Conservation (phyloP, 2,113 vertebrate genomes). For the Sakesphorus luctuosus region DNA sequence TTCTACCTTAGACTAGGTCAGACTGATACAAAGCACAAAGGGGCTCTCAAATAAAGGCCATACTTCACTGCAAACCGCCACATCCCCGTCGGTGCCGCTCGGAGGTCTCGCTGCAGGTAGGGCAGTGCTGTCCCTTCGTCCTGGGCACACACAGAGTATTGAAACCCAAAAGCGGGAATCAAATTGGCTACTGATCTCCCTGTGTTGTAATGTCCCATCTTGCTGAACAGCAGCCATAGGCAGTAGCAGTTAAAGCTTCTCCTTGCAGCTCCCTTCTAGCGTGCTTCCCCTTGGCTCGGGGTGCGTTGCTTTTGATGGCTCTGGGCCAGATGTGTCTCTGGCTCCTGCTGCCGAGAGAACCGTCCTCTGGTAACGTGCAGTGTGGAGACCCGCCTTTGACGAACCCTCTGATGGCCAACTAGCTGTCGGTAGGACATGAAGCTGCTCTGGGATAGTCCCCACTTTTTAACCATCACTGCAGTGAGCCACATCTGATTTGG, state of each 20-base stretch:
- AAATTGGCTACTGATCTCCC: neutral
- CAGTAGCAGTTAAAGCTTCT: neutral
- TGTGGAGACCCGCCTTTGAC: neutral
- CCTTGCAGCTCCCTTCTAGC: neutral
- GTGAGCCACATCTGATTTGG: neutral
- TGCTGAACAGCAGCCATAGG: neutral
- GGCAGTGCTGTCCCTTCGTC: neutral
- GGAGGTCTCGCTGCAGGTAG: neutral
- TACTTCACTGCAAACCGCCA: neutral
- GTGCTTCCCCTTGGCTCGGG: neutral
- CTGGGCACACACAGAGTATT: neutral
- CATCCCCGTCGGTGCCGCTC: neutral
- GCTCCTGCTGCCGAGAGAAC: neutral
- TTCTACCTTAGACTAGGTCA: neutral
- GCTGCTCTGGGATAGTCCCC: neutral
- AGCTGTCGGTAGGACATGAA: neutral
- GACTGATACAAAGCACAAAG: neutral
- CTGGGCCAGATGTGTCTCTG: neutral
- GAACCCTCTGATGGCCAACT: neutral
- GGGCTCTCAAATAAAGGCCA: neutral
- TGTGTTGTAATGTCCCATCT: neutral
- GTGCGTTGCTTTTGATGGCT: neutral
- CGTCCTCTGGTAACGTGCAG: neutral
- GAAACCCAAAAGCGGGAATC: neutral
- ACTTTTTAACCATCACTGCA: neutral